Evolutionary conservation across 1,140 invertebrate species (phyloP), one percentile per base, ranked within the genome.

Genomic region (Cydia splendana): DNA sequence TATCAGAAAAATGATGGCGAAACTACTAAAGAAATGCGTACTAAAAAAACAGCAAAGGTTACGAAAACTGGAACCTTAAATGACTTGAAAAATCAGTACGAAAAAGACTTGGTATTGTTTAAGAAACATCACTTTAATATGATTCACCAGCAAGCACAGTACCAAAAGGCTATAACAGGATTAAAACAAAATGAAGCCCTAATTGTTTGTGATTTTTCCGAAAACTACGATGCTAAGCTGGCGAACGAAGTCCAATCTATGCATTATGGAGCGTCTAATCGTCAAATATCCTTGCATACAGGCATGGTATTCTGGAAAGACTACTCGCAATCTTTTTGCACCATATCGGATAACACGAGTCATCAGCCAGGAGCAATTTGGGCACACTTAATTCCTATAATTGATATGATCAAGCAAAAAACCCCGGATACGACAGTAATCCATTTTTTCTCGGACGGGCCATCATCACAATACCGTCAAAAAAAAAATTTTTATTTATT

Each of bases 301-400:
- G 77, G 78, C 12, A 65, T 75, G n/a, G 78, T 79, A 30, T 76
- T 28, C 71, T 42, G 7, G 24, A 78, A 69, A 65, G 20, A 78
- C 6, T 38, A 75, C 6, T 18, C 51, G 5, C 67, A 77, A 53
- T 77, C 79, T 48, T 83, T 83, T 78, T 76, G 53, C 20, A 75
- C 80, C 2, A 10, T 81, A 5, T 78, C 78, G 4, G 77, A 77
- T 9, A 67, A 76, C 57, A 78, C 62, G 7, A 74, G 34, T 24
- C 82, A 83, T 67, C 51, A 81, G 18, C 82, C 82, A 3, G 13
- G 65, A 51, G 76, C 78, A n/a, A 79, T 79, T 18, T 77, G 75
- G 62, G 78, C 71, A 4, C 75, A 79, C 62, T 12, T 77, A 1
- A 3, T 12, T 28, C 78, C 76, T 34, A 38, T 79, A 9, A 30